Evolutionary conservation across 2,113 vertebrate species (phyloP).

Genomic region (Nipponia nippon): DNA sequence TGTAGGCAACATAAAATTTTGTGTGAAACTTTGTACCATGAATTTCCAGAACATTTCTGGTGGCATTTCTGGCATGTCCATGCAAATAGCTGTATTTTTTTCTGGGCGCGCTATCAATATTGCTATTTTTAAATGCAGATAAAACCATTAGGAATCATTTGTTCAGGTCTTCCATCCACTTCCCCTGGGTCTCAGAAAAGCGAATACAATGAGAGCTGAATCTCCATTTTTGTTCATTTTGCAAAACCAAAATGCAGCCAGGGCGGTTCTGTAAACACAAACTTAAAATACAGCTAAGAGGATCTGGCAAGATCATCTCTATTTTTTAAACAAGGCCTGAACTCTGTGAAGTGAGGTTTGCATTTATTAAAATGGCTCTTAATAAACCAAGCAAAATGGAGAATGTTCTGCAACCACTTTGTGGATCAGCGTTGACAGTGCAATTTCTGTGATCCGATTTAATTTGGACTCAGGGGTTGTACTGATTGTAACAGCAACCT

Average conservation of each 20-base stretch:
- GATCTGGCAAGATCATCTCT: neutral
- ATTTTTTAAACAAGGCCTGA: neutral
- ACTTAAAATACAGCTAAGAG: neutral
- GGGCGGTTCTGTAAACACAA: neutral
- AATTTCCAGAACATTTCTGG: neutral
- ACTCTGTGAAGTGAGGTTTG: neutral
- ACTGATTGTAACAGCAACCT: accelerated
- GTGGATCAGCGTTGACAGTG: neutral
- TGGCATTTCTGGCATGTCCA: neutral
- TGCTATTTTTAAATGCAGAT: neutral
- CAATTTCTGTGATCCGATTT: neutral
- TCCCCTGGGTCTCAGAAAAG: neutral
- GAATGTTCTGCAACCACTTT: neutral
- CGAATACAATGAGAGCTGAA: neutral
- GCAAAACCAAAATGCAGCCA: neutral
- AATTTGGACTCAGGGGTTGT: neutral
- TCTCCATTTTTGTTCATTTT: neutral
- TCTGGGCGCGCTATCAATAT: neutral
- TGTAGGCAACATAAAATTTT: neutral
- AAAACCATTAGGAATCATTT: neutral
- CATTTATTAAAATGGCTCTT: neutral
- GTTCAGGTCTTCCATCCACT: neutral
- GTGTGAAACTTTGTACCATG: neutral
- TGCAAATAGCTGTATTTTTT: neutral
- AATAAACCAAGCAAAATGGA: neutral